These are phyloP conservation scores for Eurois occulta DNA, from an alignment of 2,888 invertebrate genomes.

Conservation along the genomic window DNA sequence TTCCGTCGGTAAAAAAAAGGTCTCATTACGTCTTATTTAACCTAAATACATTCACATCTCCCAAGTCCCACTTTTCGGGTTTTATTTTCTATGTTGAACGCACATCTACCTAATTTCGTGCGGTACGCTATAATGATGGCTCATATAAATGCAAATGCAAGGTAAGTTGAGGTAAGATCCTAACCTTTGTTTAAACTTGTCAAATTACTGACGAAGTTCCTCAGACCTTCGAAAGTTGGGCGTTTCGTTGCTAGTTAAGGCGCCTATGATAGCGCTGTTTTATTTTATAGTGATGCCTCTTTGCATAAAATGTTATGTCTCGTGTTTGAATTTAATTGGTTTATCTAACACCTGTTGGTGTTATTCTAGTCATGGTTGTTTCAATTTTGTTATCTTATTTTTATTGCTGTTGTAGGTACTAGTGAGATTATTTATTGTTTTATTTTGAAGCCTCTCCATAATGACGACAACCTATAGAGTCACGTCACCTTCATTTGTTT, in stretches of 20 bases:
- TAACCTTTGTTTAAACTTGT: conserved; percentile 75
- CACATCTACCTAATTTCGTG: conserved; percentile 62
- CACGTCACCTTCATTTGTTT: too few relatives aligned
- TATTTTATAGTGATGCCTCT: conserved; percentile 39
- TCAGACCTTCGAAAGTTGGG: conserved; percentile 58
- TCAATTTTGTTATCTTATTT: neutral
- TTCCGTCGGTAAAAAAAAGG: neutral
- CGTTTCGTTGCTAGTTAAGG: conserved; percentile 45
- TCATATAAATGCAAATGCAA: conserved; percentile 73
- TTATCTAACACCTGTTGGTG: conserved; percentile 18
- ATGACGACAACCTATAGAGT: too few relatives aligned
- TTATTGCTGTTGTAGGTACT: neutral
- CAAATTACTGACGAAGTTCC: conserved; percentile 72
- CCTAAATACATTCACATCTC: conserved; percentile 23
- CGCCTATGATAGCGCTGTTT: conserved; percentile 37
- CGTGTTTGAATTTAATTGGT: conserved; percentile 46
- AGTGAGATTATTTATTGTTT: too few relatives aligned
- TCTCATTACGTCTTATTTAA: conserved; percentile 11
- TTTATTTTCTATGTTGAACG: conserved; percentile 51
- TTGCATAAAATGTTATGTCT: conserved; percentile 40
- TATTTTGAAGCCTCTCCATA: too few relatives aligned
- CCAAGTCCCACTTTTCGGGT: conserved; percentile 6
- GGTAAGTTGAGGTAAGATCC: conserved; percentile 55
- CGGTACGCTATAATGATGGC: conserved; percentile 58
- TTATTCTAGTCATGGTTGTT: neutral